Conservation (phyloP, 2,888 invertebrate species). For the Punctoribates punctum region DNA sequence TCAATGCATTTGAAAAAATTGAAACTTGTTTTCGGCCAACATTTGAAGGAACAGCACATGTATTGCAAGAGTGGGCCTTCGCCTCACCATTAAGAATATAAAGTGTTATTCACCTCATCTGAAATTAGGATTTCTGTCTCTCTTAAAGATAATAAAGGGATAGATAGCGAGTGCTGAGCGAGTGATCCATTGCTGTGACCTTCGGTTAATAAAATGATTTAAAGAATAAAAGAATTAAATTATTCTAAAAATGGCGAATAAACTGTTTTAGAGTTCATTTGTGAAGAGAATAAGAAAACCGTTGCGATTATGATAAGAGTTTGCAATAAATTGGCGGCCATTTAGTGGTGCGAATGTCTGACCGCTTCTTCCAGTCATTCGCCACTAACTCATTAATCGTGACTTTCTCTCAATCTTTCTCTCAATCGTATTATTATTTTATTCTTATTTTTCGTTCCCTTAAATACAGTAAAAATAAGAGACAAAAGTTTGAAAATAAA, state of each 20-base stretch:
- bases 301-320: neutral
- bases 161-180: neutral
- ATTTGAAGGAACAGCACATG: neutral
- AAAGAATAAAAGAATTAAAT: too few relatives aligned
- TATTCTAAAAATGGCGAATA: too few relatives aligned
- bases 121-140: neutral
- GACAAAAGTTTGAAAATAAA: neutral
- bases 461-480: neutral
- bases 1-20: neutral
- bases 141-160: neutral
- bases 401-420: neutral
- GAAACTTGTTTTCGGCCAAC: neutral
- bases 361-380: neutral
- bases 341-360: neutral
- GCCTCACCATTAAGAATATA: neutral
- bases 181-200: neutral
- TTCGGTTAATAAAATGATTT: too few relatives aligned
- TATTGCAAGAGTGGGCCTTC: neutral
- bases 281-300: too few relatives aligned
- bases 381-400: neutral
- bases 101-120: constrained; percentile 25
- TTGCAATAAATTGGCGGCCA: neutral
- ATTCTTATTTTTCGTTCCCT: neutral
- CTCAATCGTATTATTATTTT: neutral
- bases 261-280: too few relatives aligned